Base-by-base conservation (phyloP, 2,888 invertebrate species). In the Nomada fucata region DNA sequence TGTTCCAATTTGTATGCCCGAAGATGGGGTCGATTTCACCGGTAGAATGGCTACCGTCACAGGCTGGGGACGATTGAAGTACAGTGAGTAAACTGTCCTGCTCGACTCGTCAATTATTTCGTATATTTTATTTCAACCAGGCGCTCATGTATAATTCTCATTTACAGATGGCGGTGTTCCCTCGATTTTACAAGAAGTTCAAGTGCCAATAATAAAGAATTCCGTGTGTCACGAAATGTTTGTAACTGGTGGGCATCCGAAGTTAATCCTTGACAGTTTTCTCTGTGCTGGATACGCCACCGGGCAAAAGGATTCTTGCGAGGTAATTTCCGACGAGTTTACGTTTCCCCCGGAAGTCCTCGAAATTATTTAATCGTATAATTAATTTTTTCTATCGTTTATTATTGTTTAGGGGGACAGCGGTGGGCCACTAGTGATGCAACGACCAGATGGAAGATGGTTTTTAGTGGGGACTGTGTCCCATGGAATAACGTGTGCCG, bases 211-310 rank as follows among this genome's bases (percentile, higher is more conserved):
- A 82, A 97, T 98, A 94, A 97, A 98, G 92, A 98, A 98, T 93
- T 96, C 96, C 85, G 97, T 98, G 15, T 98, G 98, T 92, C 98
- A 98, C 93, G 97, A 98, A 93, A 98, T 98, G 98, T 98, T 98
- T 95, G 96, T 97, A 89, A 97, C 97, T 0, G 98, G 97, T 1
- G 98, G 98, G 0, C 98, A 98, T 92, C 95, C 96, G 0, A 98
- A 98, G 94, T 96, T 96, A 90, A 98, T 98, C 82, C 95, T 97
- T 47, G 96, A 96, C 83, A 98, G 98, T 52, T 98, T 98, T 94
- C 95, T 98, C 42, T 98, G 98, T 90, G 98, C 98, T 0, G 98
- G 98, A 52, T 98, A 98, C 92, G 97, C 98, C 53, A 97, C 97
- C 88, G 98, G 98, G 0, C 97, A 97, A 91, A 97, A 97, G 93